Base-by-base conservation (phyloP, 1,140 invertebrate species). In the Phenacoccus solenopsis region DNA sequence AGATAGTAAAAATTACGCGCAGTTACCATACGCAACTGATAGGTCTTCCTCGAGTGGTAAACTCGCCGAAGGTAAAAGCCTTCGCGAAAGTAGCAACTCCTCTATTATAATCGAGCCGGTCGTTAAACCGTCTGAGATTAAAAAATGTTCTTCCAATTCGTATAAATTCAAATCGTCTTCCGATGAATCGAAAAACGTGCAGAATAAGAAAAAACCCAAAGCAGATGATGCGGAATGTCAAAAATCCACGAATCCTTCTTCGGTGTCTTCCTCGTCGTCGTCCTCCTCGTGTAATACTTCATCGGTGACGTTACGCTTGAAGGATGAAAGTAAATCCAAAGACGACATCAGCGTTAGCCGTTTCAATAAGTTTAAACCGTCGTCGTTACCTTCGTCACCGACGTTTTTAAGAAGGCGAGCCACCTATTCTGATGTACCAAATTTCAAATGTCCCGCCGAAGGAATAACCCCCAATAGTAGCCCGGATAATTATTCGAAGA, bases 311-410 rank as follows among this genome's bases (percentile, higher is more conserved):
- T 24, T 64, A 64, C 21, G 25, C 12, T 25, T 64, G 59, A 64
- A 64, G 25, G 25, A 64, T 27, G 59, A 64, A 3, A 10, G 16
- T 25, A 64, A 64, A 64, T 27, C 59, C 2, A 64, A 64, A 24
- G 13, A 3, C 22, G 59, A 27, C 21, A 20, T 7, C 22, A 22
- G 4, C 13, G 25, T 25, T 3, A 22, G 12, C 1, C 59, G 25
- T 24, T 64, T 64, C 22, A 16, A 64, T 24, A 64, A 64, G 59
- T n/a, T 61, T 13, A 73, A 73, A 69, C 71, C 72, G n/a, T 64
- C 35, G 25, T 74, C 67, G 27, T 73, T 73, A 73, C 75, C 74
- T 16, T 73, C 57, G 35, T 76, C 74, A 4, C 74, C 71, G 32
- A 76, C 72, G 21, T 73, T 73, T 68, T 67, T 28, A 5, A 69